A percentile compares a stretch with the other conserved stretches of the same genome.
phyloP scores from a whole-genome alignment of 2,888 invertebrate species.

The Stratiomys singularior region DNA sequence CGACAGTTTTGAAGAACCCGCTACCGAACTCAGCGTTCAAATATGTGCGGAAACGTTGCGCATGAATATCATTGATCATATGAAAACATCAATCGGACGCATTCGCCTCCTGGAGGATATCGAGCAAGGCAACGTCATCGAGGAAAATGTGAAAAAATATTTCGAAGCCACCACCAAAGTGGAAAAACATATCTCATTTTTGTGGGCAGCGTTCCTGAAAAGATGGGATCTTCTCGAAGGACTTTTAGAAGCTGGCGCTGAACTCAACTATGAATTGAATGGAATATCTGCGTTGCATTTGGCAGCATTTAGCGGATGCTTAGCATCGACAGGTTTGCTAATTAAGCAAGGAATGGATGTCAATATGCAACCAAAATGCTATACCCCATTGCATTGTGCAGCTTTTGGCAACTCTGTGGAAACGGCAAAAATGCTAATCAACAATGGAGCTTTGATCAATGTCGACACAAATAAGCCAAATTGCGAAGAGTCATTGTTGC shows the following conservation, averaged over 20 bases:
- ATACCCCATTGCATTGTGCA: constrained; percentile 88
- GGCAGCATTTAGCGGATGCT: constrained; percentile 81
- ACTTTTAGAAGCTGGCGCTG: constrained; percentile 75
- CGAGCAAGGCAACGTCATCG: constrained; percentile 73
- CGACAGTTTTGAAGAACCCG: constrained; percentile 81
- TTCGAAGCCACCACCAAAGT: constrained; percentile 71
- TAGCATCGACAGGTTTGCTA: constrained; percentile 76
- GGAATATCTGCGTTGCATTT: constrained; percentile 81
- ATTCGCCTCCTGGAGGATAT: constrained; percentile 78
- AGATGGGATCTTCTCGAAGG: constrained; percentile 74
- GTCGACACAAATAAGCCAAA: constrained; percentile 74
- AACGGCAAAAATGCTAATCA: constrained; percentile 81
- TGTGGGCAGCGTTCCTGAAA: constrained; percentile 81
- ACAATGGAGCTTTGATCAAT: constrained; percentile 75
- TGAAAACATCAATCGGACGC: constrained; percentile 75
- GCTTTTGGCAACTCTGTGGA: constrained; percentile 88
- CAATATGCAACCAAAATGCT: constrained; percentile 76
- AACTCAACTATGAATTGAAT: constrained; percentile 77
- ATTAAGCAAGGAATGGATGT: constrained; percentile 76
- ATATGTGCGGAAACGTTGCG: constrained; percentile 79
- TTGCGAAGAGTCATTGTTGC: constrained; percentile 81
- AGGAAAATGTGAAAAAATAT: constrained; percentile 68
- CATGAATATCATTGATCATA: constrained; percentile 79
- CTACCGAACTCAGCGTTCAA: constrained; percentile 76
- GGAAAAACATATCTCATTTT: constrained; percentile 77